These are phyloP conservation scores for Falcaria lacertinaria DNA, from an alignment of 2,888 invertebrate genomes.

Conservation along the genomic window DNA sequence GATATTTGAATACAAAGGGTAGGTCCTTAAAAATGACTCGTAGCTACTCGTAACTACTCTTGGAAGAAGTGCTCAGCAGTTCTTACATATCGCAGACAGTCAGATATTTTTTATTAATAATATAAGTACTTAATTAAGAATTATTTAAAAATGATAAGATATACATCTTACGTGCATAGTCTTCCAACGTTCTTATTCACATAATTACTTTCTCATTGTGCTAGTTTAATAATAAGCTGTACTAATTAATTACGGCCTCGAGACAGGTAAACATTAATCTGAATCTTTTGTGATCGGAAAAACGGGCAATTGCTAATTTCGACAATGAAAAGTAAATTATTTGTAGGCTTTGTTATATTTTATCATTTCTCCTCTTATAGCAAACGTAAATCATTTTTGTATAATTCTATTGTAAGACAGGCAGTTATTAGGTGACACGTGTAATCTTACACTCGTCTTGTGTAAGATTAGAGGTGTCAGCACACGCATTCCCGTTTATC, in stretches of 20 bases:
- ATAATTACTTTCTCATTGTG: constrained; percentile 8
- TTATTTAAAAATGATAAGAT: too few relatives aligned
- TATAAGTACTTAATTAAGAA: too few relatives aligned
- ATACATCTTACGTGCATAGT: too few relatives aligned
- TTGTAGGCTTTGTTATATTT: not conserved
- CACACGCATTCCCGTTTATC: constrained; percentile 56
- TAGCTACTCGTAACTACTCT: too few relatives aligned
- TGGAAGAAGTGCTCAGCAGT: too few relatives aligned
- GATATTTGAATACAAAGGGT: too few relatives aligned
- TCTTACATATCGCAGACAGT: too few relatives aligned
- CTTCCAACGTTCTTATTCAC: constrained; percentile 1
- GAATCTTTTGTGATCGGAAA: constrained; percentile 8
- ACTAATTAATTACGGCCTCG: constrained; percentile 7
- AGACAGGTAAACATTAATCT: constrained; percentile 2
- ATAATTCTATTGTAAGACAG: constrained; percentile 17
- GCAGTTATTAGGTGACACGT: constrained; percentile 53
- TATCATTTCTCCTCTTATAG: not conserved
- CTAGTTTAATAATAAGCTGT: constrained; percentile 6
- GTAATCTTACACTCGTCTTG: constrained; percentile 60
- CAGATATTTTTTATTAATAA: too few relatives aligned
- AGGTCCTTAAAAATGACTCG: too few relatives aligned
- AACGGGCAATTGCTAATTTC: constrained; percentile 1
- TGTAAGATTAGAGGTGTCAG: constrained; percentile 66
- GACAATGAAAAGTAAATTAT: not conserved
- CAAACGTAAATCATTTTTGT: not conserved